phyloP scores from a whole-genome alignment of 2,888 invertebrate species.

The Protonemura montana region DNA sequence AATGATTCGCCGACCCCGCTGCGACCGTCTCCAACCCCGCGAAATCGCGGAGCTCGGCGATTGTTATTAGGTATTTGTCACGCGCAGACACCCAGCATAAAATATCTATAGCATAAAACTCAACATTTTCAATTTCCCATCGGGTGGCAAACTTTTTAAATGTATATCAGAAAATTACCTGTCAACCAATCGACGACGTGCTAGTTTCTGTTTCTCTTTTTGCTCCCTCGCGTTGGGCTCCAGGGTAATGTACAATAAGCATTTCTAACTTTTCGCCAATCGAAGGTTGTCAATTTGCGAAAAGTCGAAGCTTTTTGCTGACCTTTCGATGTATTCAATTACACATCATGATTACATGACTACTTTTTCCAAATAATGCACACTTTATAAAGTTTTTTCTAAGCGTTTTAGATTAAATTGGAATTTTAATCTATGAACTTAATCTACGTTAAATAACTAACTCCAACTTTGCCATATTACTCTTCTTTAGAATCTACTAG shows the following conservation, averaged over 20 bases:
- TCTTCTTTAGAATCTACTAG: not conserved
- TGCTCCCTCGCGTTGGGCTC: not conserved
- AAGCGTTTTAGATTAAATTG: not conserved
- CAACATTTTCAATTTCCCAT: constrained; percentile 37
- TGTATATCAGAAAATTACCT: constrained; percentile 31
- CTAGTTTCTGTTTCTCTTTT: not conserved
- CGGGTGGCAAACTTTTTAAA: constrained; percentile 1
- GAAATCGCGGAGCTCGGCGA: not conserved
- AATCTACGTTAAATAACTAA: not conserved
- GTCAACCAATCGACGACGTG: not conserved
- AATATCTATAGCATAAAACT: constrained; percentile 16
- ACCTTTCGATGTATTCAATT: not conserved
- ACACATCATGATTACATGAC: not conserved
- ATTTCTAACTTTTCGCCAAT: not conserved
- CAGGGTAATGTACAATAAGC: not conserved
- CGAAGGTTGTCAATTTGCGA: not conserved
- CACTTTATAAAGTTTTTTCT: not conserved
- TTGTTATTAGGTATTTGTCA: constrained; percentile 35
- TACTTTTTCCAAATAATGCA: not conserved
- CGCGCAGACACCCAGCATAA: constrained; percentile 24
- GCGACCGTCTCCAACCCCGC: not conserved
- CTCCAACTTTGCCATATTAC: not conserved
- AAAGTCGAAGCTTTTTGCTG: not conserved
- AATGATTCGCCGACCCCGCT: not conserved
- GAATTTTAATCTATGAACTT: not conserved